Base-by-base conservation (phyloP, 2,888 invertebrate genomes). In the Tetramorium bicarinatum region DNA sequence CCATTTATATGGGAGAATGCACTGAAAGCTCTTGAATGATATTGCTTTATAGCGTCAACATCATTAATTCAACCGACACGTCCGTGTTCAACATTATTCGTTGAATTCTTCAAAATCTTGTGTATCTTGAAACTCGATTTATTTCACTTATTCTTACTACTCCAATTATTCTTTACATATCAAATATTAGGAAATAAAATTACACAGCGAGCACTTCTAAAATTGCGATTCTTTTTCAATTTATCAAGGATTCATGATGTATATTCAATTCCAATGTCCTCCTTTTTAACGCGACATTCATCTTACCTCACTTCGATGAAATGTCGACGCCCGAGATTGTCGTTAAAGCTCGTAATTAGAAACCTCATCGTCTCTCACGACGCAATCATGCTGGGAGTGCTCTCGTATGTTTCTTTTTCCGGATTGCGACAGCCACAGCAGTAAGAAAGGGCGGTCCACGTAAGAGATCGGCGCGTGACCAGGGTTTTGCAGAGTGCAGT, bases 401-500 rank as follows among this genome's bases (percentile, higher is more conserved):
- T 80, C 72, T 71, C 79, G 71, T 71, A 29, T 66, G 59, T 72
- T 80, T 49, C 79, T 80, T 38, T 64, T 47, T 52, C 59, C 52
- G 56, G 52, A 59, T 69, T 66, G 67, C 18, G 29, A 41, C 67
- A 66, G 54, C 62, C 77, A 62, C 52, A 21, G 75, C n/a, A 44
- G 47, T 52, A 66, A 67, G 69, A 77, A 75, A 67, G 82, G 47
- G 44, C 49, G 34, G 79, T 56, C 56, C 64, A 66, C 69, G 76
- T 80, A 82, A 82, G 85, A 82, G 85, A 82, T 85, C 75, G 64
- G 74, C 71, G 82, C 85, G 85, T 85, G 85, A 85, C 71, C 77
- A 64, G 85, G 21, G n/a, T 85, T 84, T 69, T 56, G n/a, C 59
- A 66, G 74, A 59, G 47, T 21, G 66, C 29, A 41, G 41, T 41